Evolutionary conservation across 2,797 vertebrate species (phyloP).

Genomic region (Phrynocephalus vlangalii): DNA sequence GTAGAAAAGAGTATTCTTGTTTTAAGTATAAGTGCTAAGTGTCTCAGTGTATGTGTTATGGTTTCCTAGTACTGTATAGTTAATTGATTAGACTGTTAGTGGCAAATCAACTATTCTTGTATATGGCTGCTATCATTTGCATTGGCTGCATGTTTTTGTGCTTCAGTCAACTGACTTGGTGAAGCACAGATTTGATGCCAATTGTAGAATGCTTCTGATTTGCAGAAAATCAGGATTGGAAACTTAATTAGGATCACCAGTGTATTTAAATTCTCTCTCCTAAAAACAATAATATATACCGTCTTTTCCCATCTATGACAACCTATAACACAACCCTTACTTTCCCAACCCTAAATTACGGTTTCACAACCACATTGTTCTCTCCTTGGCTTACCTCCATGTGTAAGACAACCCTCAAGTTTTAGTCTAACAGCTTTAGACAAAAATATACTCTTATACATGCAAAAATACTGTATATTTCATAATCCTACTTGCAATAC

Average conservation of each 20-base stretch:
- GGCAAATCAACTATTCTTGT: background rate
- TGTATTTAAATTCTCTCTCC: background rate
- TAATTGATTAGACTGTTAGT: background rate
- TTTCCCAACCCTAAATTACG: no score
- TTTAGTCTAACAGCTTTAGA: no score
- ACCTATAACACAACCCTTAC: no score
- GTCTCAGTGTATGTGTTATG: background rate
- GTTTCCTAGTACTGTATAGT: background rate
- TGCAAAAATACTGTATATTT: no score
- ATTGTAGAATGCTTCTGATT: background rate
- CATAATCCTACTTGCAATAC: background rate
- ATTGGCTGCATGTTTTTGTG: background rate
- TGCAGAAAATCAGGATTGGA: background rate
- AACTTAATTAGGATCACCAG: background rate
- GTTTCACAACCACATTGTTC: no score
- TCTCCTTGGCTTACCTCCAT: no score
- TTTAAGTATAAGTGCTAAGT: background rate
- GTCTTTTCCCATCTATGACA: no score
- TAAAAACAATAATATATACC: background rate
- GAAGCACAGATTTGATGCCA: background rate
- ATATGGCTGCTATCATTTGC: background rate
- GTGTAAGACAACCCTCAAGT: no score
- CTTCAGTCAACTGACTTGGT: background rate
- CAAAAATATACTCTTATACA: no score
- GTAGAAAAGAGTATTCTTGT: background rate